Base-by-base conservation (phyloP, 2,113 vertebrate genomes). In the Actinemys pallida region DNA sequence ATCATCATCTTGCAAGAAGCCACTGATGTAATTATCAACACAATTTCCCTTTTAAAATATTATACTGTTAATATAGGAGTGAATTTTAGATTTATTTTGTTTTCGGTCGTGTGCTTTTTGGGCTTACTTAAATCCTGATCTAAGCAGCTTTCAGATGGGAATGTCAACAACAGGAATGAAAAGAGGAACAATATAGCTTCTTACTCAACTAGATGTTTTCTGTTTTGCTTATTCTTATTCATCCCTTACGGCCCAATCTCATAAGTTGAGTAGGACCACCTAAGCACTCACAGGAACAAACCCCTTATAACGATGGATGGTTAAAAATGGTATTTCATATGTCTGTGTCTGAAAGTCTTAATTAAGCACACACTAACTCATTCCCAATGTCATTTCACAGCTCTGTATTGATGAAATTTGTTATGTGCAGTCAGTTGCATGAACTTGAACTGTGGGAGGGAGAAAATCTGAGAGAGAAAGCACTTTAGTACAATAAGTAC, bases 1-100 rank as follows among this genome's bases (percentile, higher is more conserved):
- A 94, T 94, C 94, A 94, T 20, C n/a, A 31, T 87, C 89, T 96
- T 95, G 56, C 81, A 96, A 95, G 92, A 96, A 84, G 87, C 85
- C 25, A 87, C 89, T 95, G 89, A 96, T 88, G 89, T 9, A 91
- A 25, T 75, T 91, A 87, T 10, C 92, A 94, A 89, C 65, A 92
- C 22, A 17, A 85, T 85, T 94, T 88, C 50, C 72, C n/a, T 83
- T 83, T 78, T 65, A 59, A 82, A 6, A 27, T 93, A 95, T 91
- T 96, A 82, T 87, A 87, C 78, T 0, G 0, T 93, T 79, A 86
- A 90, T 6, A 4, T 47, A 88, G 78, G 89, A 93, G 47, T 6
- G n/a, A 88, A 94, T 92, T 92, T 91, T 85, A 75, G 56, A 94
- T 59, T 65, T 49, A 31, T 90, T 94, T 93, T 83, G 25, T 75